Evolutionary conservation across 2,797 vertebrate species (phyloP).

Genomic region (Leptodactylus fallax): DNA sequence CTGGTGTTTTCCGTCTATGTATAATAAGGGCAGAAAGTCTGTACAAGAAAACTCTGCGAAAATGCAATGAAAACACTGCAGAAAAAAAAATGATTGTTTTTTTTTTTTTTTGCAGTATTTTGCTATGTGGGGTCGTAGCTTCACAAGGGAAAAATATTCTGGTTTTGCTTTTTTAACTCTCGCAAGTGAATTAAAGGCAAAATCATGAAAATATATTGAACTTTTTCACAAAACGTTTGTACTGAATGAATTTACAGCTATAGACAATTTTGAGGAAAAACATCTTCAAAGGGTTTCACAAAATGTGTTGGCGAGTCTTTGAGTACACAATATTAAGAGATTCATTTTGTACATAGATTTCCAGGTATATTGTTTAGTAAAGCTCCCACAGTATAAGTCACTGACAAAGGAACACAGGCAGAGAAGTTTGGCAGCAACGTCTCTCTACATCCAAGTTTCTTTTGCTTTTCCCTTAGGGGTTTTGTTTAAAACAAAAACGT

Average conservation of each 20-base stretch:
- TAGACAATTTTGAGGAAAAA: background rate
- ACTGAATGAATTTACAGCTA: background rate
- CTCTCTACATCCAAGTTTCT: conserved; percentile 42
- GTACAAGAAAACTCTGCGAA: too few species aligned
- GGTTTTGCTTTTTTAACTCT: too few species aligned
- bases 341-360: background rate
- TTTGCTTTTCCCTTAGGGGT: conserved; percentile 28
- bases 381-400: background rate
- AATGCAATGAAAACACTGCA: too few species aligned
- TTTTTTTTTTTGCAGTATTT: too few species aligned
- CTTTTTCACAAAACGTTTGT: too few species aligned
- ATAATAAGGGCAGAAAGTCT: too few species aligned
- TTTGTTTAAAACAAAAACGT: conserved; percentile 51
- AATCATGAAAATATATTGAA: background rate
- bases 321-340: background rate
- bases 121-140: too few species aligned
- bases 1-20: too few species aligned
- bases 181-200: too few species aligned
- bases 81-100: too few species aligned
- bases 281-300: background rate
- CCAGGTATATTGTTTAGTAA: conserved; percentile 31
- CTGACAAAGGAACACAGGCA: conserved; percentile 32
- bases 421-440: conserved; percentile 40
- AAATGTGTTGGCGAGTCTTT: background rate
- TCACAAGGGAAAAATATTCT: too few species aligned